These are phyloP conservation scores for Zelostemma sp. DNA, from an alignment of 1,140 invertebrate genomes.

Conservation along the genomic window DNA sequence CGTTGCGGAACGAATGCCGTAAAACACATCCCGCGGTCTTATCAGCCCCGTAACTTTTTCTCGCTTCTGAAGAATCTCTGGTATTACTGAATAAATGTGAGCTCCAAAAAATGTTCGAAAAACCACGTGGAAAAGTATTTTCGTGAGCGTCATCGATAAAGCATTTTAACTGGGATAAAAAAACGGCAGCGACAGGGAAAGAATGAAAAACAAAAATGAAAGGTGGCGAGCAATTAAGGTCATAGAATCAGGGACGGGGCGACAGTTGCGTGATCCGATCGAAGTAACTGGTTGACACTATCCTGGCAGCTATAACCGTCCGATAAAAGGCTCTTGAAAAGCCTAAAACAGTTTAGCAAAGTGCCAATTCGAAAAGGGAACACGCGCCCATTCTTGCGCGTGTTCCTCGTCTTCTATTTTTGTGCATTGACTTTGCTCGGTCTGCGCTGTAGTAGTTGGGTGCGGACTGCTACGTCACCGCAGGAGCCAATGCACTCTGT, in stretches of 20 bases:
- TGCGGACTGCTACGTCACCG: slow-evolving; percentile 59
- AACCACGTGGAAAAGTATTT: no score
- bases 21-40: no score
- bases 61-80: no score
- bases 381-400: slow-evolving; percentile 30
- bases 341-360: slow-evolving; percentile 16
- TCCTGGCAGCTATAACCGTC: slow-evolving; percentile 7
- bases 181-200: slow-evolving; percentile 3
- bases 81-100: no score
- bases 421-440: slow-evolving; percentile 45
- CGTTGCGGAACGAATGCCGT: no score
- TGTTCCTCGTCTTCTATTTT: slow-evolving; percentile 55
- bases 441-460: slow-evolving; percentile 49
- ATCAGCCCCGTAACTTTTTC: no score
- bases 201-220: background rate
- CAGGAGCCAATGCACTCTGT: slow-evolving; percentile 62
- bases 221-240: slow-evolving; percentile 3
- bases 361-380: slow-evolving; percentile 39
- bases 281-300: background rate
- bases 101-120: no score
- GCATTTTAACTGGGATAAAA: slow-evolving; percentile 4
- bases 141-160: background rate
- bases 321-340: slow-evolving; percentile 1
- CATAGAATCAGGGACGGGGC: background rate
- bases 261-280: background rate